Base-by-base conservation (phyloP, 2,888 invertebrate species). In the Leptura quadrifasciata region DNA sequence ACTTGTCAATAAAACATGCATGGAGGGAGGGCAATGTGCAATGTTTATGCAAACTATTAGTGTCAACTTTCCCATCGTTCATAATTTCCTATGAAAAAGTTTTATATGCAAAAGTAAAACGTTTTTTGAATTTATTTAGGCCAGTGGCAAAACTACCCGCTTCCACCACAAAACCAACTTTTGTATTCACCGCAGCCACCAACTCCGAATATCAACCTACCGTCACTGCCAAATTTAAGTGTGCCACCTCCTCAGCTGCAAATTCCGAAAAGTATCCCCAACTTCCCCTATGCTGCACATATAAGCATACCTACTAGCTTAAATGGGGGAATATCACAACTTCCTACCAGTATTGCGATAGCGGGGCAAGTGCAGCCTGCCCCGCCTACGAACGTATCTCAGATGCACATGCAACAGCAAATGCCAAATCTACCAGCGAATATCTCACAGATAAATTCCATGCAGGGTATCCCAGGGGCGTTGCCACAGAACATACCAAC, bases 111-210 rank as follows among this genome's bases (percentile, higher is more conserved):
- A 17, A n/a, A 52, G 20, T 72, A 52, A 52, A 15, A 17, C 31
- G 21, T 73, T 71, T 67, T 72, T 31, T 31, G 8, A 31, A 31
- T 31, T 31, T 31, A 31, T 73, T 20, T 54, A 81, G 81, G 83
- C 55, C 84, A 84, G 55, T 84, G 84, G 84, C 84, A 84, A 64
- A 82, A 79, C 18, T 77, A 81, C 27, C 82, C 84, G 0, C 68
- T 83, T 10, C 82, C 83, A n/a, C 64, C 70, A 10, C 71, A 71
- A 20, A 71, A 75, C 47, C 54, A 74, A 1, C 39, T 72, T 1
- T 57, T 80, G 15, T 77, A 72, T 47, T 70, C 78, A 0, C 27
- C 76, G 2, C 80, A 75, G 60, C 70, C 73, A 21, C 75, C 71
- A 10, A 71, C 71, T 2, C 52, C 71, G 3, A 47, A n/a, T 60